A percentile compares a stretch with the other conserved stretches of the same genome.
Evolutionary conservation across 1,140 invertebrate species (phyloP).

Genomic region (Heliothis virescens): DNA sequence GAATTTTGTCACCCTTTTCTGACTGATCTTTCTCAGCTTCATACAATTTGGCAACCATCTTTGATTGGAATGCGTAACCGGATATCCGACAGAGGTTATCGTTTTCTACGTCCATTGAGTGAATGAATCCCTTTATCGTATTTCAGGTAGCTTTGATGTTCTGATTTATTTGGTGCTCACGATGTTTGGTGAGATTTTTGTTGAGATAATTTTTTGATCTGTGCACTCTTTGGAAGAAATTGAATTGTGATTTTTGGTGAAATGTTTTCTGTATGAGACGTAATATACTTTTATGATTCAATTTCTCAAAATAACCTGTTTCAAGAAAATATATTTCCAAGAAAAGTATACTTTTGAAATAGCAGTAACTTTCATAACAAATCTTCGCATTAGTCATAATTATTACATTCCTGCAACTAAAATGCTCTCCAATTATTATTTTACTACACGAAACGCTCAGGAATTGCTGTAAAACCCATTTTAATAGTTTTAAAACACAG

Average conservation of each 20-base stretch:
- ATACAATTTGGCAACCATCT: conserved; percentile 66
- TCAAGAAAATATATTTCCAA: too few relatives aligned
- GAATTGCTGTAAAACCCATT: conserved; percentile 10
- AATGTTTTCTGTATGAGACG: background rate
- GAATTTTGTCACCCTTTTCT: conserved; percentile 65
- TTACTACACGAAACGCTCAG: background rate
- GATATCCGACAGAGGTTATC: conserved; percentile 68
- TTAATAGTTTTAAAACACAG: conserved; percentile 42
- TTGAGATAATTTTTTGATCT: conserved; percentile 5
- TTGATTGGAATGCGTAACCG: conserved; percentile 69
- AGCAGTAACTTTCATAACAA: background rate
- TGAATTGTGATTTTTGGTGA: background rate
- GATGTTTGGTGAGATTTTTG: conserved; percentile 26
- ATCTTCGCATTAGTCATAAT: background rate
- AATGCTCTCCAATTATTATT: background rate
- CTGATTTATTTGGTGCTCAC: conserved; percentile 57
- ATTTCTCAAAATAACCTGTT: too few relatives aligned
- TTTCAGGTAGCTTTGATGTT: conserved; percentile 62
- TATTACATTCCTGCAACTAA: conserved; percentile 8
- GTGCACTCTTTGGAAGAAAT: background rate
- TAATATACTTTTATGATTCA: too few relatives aligned
- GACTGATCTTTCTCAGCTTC: conserved; percentile 65
- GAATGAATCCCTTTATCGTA: conserved; percentile 63
- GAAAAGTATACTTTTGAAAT: background rate
- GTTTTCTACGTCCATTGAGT: conserved; percentile 62